Evolutionary conservation across 2,888 invertebrate genomes (phyloP), one percentile per base, ranked within the genome.

Genomic region (Dryocosmus kuriphilus): DNA sequence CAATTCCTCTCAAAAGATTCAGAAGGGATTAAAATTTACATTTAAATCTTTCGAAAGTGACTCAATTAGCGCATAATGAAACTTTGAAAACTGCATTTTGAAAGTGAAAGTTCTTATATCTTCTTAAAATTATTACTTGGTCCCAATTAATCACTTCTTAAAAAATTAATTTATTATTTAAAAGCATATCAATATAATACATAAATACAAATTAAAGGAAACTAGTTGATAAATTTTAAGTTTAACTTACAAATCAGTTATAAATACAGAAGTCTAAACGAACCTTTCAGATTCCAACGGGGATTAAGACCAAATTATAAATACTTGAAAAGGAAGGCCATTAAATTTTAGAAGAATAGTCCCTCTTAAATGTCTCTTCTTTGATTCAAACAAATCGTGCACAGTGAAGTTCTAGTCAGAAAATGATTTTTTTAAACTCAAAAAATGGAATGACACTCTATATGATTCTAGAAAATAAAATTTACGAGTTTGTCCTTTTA

Each of bases 41-140:
- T 22, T 55, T 2, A 55, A 6, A 22, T 55, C 55, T 22, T 55
- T 55, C 6, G 22, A 55, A 55, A 55, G 22, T 55, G n/a, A 55
- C 2, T 55, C n/a, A 55, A n/a, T 9, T 55, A 22, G 41, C 22
- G 55, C 5, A 46, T 46, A 46, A 46, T 46, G 19, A 19, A 46
- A 46, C 41, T 46, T 46, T 55, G 9, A 63, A 11, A 35, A 63
- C 1, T 35, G 32, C 7, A 32, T 1, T 35, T 63, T 3, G 6
- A 14, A 24, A 27, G 24, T 60, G 65, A 38, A 38, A 14, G n/a
- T 5, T 38, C 11, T 41, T 41, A 7, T 32, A 38, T 63, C 2
- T 22, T 16, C 14, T 65, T 65, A 24, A 41, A 24, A 65, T 22
- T 19, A 41, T 19, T 65, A 24, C 41, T 65, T 65, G 65, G 65